phyloP scores from a whole-genome alignment of 53 echinoderm and acorn worm species.

The Actinopyga echinites region DNA sequence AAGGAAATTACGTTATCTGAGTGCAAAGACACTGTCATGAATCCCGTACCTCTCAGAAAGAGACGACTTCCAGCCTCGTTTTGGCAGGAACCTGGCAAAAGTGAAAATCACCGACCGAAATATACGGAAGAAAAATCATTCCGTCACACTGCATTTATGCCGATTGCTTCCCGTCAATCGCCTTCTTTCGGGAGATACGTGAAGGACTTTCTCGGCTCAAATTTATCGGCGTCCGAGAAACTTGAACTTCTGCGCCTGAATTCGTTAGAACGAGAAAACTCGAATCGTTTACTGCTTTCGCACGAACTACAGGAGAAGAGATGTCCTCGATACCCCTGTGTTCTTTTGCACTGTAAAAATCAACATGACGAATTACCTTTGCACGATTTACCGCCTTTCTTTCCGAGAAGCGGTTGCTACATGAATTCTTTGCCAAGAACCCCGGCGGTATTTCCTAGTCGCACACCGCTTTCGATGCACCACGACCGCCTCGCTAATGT shows the following conservation, averaged over 20 bases:
- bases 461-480: background rate
- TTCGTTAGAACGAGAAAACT: conserved; percentile 27
- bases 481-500: conserved; percentile 1
- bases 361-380: background rate
- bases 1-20: background rate
- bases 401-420: background rate
- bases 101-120: conserved; percentile 60
- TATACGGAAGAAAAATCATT: conserved; percentile 4
- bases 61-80: conserved; percentile 93
- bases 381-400: background rate
- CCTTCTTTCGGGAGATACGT: background rate
- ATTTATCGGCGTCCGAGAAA: conserved; percentile 38
- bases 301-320: background rate
- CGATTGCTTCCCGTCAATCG: conserved; percentile 11
- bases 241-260: conserved; percentile 27
- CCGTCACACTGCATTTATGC: conserved; percentile 28
- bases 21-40: background rate
- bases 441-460: background rate
- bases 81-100: conserved; percentile 93
- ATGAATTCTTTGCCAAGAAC: background rate
- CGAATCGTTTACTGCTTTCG: background rate
- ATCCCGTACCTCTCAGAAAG: conserved; percentile 84
- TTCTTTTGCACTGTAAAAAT: conserved; percentile 32
- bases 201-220: conserved; percentile 29
- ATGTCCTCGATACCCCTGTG: conserved; percentile 19